A percentile compares a stretch with the other conserved stretches of the same genome.
These are phyloP conservation scores for Enteromius paludinosus DNA, from an alignment of 2,797 vertebrate genomes.

Conservation along the genomic window DNA sequence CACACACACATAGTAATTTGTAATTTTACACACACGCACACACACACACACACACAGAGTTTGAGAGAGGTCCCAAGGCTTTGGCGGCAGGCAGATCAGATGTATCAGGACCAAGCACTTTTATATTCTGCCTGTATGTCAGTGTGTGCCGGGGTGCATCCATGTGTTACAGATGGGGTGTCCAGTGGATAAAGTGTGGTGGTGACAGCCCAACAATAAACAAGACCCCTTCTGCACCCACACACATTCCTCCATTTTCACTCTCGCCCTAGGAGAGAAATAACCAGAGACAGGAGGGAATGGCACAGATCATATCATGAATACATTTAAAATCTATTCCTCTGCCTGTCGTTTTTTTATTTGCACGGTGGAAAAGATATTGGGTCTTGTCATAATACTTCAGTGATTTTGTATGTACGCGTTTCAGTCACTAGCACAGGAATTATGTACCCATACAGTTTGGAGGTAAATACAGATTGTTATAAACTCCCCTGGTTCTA, in stretches of 20 bases:
- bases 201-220: conserved; percentile 72
- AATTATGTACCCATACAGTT: conserved; percentile 10
- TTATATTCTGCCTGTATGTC: conserved; percentile 67
- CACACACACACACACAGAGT: conserved; percentile 35
- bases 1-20: background rate
- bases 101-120: conserved; percentile 62
- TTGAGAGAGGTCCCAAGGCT: conserved; percentile 46
- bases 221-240: conserved; percentile 55
- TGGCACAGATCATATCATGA: conserved; percentile 32
- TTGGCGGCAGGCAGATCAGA: conserved; percentile 63
- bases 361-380: conserved; percentile 27
- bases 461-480: conserved; percentile 13
- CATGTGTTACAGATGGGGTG: conserved; percentile 70
- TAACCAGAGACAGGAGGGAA: conserved; percentile 30
- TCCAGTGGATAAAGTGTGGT: conserved; percentile 61
- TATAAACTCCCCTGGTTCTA: background rate
- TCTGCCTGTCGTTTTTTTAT: conserved; percentile 4
- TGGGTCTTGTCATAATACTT: background rate
- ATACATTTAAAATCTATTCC: conserved; percentile 33
- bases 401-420: conserved; percentile 10
- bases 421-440: background rate
- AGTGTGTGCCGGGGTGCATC: conserved; percentile 68
- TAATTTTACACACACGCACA: conserved; percentile 15
- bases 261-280: conserved; percentile 38
- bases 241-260: conserved; percentile 15